Conservation (phyloP, 2,113 vertebrate genomes). For the rat (Rattus norvegicus) region DNA sequence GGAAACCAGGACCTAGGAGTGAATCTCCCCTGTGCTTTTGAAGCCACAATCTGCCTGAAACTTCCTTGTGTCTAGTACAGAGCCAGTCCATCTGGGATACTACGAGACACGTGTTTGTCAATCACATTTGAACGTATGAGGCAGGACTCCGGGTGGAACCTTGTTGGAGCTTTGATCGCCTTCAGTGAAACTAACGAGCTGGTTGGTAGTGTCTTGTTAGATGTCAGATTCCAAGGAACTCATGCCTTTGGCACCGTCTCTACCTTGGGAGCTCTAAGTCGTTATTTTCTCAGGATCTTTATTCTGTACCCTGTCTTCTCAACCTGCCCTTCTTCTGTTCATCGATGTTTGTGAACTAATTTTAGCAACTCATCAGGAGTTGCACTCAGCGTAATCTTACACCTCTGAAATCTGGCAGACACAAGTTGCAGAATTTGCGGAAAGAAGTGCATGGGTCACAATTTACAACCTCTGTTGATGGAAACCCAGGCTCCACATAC, state of each 20-base stretch:
- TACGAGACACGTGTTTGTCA: background rate
- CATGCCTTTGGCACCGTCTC: background rate
- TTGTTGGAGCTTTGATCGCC: background rate
- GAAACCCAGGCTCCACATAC: background rate
- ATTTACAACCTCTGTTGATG: background rate
- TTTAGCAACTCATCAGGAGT: slow-evolving; percentile 1
- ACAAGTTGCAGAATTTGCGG: background rate
- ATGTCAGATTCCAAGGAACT: background rate
- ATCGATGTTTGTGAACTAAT: slow-evolving; percentile 48
- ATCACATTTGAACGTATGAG: background rate
- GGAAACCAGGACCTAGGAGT: slow-evolving; percentile 58
- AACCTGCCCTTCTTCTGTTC: background rate
- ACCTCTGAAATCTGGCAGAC: background rate
- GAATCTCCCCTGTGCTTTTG: slow-evolving; percentile 53
- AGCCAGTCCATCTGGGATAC: background rate
- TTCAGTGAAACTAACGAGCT: background rate
- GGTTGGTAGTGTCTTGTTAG: background rate
- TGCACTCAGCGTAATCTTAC: background rate
- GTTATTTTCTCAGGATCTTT: background rate
- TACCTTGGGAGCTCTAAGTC: background rate
- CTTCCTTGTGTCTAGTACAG: background rate
- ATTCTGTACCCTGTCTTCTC: background rate
- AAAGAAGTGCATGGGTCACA: background rate
- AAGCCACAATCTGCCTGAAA: background rate
- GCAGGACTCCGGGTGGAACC: background rate